Conservation (phyloP, 2,888 invertebrate genomes). For the Alcis repandata region DNA sequence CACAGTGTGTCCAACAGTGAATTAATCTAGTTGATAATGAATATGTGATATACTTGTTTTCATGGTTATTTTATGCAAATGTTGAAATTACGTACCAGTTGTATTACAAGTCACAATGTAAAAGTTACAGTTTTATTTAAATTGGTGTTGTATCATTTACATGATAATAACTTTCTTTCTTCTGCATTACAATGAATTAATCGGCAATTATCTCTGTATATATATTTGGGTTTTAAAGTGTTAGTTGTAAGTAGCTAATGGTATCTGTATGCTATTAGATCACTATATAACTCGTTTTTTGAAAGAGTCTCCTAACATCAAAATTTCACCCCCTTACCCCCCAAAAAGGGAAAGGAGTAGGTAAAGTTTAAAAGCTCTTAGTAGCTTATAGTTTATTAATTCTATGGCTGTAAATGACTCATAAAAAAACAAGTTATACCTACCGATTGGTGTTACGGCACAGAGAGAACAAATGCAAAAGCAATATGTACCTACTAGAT, state of each 20-base stretch:
- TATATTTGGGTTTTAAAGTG: slow-evolving; percentile 75
- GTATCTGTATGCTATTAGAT: slow-evolving; percentile 53
- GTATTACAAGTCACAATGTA: slow-evolving; percentile 17
- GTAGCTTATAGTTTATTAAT: neutral
- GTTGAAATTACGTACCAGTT: slow-evolving; percentile 33
- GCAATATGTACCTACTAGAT: slow-evolving; percentile 25
- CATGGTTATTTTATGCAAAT: slow-evolving; percentile 44
- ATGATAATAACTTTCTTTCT: slow-evolving; percentile 43
- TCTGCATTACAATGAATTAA: slow-evolving; percentile 12
- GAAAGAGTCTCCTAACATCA: neutral
- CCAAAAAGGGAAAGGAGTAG: neutral
- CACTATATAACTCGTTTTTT: slow-evolving; percentile 16
- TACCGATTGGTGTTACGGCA: slow-evolving; percentile 39
- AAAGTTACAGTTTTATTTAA: slow-evolving; percentile 12
- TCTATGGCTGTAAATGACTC: neutral
- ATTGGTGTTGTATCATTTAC: slow-evolving; percentile 33
- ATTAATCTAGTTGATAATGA: slow-evolving; percentile 39
- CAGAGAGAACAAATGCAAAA: slow-evolving; percentile 49
- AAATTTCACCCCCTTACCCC: neutral
- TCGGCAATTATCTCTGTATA: slow-evolving; percentile 72
- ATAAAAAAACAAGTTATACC: neutral
- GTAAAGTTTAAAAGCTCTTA: too few species aligned
- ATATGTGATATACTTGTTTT: slow-evolving; percentile 59
- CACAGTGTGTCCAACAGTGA: slow-evolving; percentile 33
- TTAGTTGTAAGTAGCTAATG: slow-evolving; percentile 79